Conservation (phyloP, 2,888 invertebrate species). For the Chaetogeoica ovagalla region DNA sequence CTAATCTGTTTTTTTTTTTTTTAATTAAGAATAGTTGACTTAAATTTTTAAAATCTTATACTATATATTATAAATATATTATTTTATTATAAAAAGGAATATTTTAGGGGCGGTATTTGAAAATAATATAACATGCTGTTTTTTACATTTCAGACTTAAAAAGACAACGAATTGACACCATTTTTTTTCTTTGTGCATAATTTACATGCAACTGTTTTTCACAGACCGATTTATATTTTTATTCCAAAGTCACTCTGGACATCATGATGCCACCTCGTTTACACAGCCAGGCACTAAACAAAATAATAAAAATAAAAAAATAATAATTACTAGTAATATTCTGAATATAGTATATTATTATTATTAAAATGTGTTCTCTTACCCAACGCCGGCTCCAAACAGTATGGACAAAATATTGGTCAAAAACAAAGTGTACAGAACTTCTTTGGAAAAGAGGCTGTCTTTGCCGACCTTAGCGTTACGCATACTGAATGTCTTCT, state of each 20-base stretch:
- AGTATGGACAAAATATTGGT: constrained; percentile 88
- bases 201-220: background rate
- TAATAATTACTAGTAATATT: background rate
- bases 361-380: constrained; percentile 57
- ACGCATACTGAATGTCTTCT: constrained; percentile 68
- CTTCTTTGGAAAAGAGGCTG: constrained; percentile 85
- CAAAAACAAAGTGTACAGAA: constrained; percentile 84
- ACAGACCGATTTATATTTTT: background rate
- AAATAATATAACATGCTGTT: constrained; percentile 33
- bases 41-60: constrained; percentile 7
- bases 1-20: constrained; percentile 8
- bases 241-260: constrained; percentile 43
- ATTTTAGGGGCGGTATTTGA: constrained; percentile 17
- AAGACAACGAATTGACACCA: constrained; percentile 42
- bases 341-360: no score
- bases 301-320: background rate
- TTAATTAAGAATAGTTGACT: constrained; percentile 24
- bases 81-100: constrained; percentile 40
- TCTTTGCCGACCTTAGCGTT: constrained; percentile 75
- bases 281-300: constrained; percentile 37
- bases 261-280: constrained; percentile 48
- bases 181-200: constrained; percentile 16
- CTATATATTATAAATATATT: constrained; percentile 29
- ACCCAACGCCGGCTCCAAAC: constrained; percentile 91
- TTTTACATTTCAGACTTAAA: constrained; percentile 46